Evolutionary conservation across 1,140 invertebrate species (phyloP), one percentile per base, ranked within the genome.

Genomic region (Bombyx mandarina): DNA sequence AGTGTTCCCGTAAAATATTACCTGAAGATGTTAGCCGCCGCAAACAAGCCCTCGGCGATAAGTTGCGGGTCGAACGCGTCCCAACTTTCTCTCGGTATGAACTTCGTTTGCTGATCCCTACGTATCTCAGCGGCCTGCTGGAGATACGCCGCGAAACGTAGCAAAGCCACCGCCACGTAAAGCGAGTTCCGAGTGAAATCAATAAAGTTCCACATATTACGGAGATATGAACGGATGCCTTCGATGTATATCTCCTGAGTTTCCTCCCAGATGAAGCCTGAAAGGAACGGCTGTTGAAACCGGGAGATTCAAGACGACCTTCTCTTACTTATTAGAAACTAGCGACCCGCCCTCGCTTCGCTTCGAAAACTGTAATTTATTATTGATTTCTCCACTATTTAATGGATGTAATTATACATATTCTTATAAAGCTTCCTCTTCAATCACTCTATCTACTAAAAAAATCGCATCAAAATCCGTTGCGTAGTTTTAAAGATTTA

Each of bases 121-220:
- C 79, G 57, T 51, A 95, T 95, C 77, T 95, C 93, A 1, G 88
- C 73, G 3, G 71, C 81, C 81, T 96, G 94, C 65, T 94, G 92
- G 51, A 94, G 78, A 69, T 94, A 96, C 1, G 96, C 95, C 3
- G 94, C 92, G 18, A 91, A 85, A 68, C 97, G 88, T 9, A 98
- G 87, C 42, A 94, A 79, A 7, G 93, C 91, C 7, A 96, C 96
- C 3, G 91, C 89, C 18, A 95, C 89, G 77, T 98, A 98, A 0
- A 98, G 88, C 2, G 91, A 91, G 79, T 98, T 98, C 50, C 96
- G 91, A 1, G 94, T 93, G 71, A 98, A 97, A 88, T 99, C 97
- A 60, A 98, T 95, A 75, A 97, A 96, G 79, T 99, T 99, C 97
- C 97, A 99, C 91, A 98, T 93, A 77, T 99, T 96, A 3, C 93